Evolutionary conservation across 2,797 vertebrate genomes (phyloP).

Genomic region (Cynodonichthys magdalenae): DNA sequence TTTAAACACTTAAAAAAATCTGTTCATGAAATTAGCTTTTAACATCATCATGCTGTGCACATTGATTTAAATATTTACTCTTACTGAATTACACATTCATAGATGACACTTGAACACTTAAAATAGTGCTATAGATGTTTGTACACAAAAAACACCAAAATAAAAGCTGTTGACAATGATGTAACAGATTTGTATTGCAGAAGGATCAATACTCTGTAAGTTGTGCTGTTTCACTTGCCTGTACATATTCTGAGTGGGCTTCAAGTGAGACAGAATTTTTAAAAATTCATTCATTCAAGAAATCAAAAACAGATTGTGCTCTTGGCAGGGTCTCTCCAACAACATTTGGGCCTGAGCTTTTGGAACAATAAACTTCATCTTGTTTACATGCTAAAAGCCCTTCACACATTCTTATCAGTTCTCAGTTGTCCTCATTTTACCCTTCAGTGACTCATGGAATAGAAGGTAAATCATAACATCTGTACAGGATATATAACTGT

Average conservation of each 20-base stretch:
- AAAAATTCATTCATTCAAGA: not conserved
- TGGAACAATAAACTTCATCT: slow-evolving; percentile 5
- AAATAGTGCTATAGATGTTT: too few relatives aligned
- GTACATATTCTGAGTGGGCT: not conserved
- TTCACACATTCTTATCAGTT: not conserved
- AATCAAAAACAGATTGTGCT: not conserved
- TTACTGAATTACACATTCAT: too few relatives aligned
- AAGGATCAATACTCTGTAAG: slow-evolving; percentile 3
- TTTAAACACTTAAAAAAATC: not conserved
- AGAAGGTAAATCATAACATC: slow-evolving; percentile 1
- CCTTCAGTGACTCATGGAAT: slow-evolving; percentile 9
- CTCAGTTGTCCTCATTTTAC: slow-evolving; percentile 21
- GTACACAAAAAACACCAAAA: too few relatives aligned
- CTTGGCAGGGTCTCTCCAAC: not conserved
- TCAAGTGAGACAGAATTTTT: not conserved
- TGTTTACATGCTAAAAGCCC: slow-evolving; percentile 18
- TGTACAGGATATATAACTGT: not conserved
- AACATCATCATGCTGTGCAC: too few relatives aligned
- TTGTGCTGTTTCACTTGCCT: slow-evolving; percentile 10
- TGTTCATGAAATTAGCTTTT: too few relatives aligned
- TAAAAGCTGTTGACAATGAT: not conserved
- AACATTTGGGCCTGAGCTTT: not conserved
- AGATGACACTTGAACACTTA: too few relatives aligned
- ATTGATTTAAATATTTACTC: too few relatives aligned
- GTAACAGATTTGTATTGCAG: not conserved